phyloP scores from a whole-genome alignment of 2,888 invertebrate genomes.

The Drosophila antonietae region DNA sequence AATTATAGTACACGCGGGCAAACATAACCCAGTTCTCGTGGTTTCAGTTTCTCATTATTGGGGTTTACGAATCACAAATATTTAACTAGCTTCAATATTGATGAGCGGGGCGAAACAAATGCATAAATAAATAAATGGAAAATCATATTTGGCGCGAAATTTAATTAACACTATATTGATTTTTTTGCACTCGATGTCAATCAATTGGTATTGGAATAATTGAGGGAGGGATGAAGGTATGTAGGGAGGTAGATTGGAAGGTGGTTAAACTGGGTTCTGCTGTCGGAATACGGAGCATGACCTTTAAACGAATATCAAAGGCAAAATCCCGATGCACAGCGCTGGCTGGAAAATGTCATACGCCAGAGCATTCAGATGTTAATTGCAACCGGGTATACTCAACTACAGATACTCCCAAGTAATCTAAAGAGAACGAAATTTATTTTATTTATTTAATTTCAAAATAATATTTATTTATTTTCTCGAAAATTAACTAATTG shows the following conservation, averaged over 20 bases:
- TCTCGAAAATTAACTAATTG: not conserved
- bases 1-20: constrained; percentile 29
- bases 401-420: not conserved
- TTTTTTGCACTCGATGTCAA: constrained; percentile 54
- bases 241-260: not conserved
- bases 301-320: constrained; percentile 40
- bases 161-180: constrained; percentile 71
- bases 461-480: too few species aligned
- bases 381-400: not conserved
- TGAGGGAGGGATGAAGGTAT: constrained; percentile 4
- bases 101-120: constrained; percentile 17
- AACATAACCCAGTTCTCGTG: constrained; percentile 41
- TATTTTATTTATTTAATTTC: too few species aligned
- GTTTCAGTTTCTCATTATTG: constrained; percentile 17
- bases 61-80: constrained; percentile 25
- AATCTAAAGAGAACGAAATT: not conserved
- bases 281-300: constrained; percentile 32
- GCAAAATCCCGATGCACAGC: constrained; percentile 5
- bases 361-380: not conserved
- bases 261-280: not conserved
- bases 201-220: constrained; percentile 44
- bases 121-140: constrained; percentile 26
- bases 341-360: constrained; percentile 21
- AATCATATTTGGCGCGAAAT: constrained; percentile 55
- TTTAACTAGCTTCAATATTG: constrained; percentile 21